Percentiles rank a stretch among this genome's conserved stretches.
phyloP scores from a whole-genome alignment of 2,888 invertebrate genomes.

The Deroplatys truncata region DNA sequence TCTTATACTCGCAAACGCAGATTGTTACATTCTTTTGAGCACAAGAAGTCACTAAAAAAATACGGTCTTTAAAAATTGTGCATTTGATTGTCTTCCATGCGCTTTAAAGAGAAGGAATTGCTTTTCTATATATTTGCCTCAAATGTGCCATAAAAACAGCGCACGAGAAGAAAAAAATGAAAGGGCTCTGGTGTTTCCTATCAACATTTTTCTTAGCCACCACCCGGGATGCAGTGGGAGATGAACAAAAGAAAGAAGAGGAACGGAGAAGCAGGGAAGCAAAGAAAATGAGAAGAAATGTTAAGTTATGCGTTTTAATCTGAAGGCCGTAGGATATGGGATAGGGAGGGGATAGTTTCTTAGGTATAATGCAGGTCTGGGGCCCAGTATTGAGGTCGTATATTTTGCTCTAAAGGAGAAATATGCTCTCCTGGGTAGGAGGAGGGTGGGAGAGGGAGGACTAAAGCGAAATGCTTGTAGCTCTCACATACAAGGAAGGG shows the following conservation, averaged over 20 bases:
- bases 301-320: constrained; percentile 28
- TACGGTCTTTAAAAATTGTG: too few relatives aligned
- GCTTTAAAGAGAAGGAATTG: neutral
- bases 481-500: neutral
- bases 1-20: too few relatives aligned
- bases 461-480: neutral
- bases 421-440: neutral
- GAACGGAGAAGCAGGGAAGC: neutral
- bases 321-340: neutral
- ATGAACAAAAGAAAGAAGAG: neutral
- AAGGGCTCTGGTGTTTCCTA: neutral
- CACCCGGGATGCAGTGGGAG: neutral
- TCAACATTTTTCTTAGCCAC: neutral
- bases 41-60: too few relatives aligned
- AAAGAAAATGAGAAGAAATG: constrained; percentile 12
- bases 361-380: neutral
- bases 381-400: neutral
- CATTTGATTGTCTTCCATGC: too few relatives aligned
- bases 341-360: neutral
- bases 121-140: neutral
- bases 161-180: neutral
- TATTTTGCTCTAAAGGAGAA: constrained; percentile 1
- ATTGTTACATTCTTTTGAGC: too few relatives aligned
- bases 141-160: neutral
- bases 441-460: neutral